Conservation (phyloP, 2,888 invertebrate genomes). For the Lasioglossum villosulum region DNA sequence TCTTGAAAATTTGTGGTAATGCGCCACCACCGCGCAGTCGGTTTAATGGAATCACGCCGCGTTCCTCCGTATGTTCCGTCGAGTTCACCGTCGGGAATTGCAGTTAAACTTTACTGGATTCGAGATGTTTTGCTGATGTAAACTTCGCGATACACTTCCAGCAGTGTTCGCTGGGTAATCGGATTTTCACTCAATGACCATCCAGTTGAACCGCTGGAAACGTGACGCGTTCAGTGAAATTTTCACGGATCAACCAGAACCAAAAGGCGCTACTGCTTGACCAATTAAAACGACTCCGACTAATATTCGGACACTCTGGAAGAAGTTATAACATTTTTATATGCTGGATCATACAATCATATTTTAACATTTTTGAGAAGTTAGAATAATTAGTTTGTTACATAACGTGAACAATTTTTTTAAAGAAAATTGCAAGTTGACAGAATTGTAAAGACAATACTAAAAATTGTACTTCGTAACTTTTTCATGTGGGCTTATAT, state of each 20-base stretch:
- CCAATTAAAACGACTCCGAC: background rate
- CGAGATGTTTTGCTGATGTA: constrained; percentile 36
- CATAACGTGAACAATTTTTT: too few species aligned
- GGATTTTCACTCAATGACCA: constrained; percentile 38
- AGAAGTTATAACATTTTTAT: too few species aligned
- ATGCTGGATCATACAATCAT: too few species aligned
- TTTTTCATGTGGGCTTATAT: too few species aligned
- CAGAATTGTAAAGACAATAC: too few species aligned
- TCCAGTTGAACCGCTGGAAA: background rate
- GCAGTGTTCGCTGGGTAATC: constrained; percentile 33
- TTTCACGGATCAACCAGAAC: background rate
- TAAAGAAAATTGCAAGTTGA: too few species aligned
- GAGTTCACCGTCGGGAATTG: constrained; percentile 39
- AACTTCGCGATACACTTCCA: constrained; percentile 30
- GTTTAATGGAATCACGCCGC: constrained; percentile 64
- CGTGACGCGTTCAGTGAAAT: background rate
- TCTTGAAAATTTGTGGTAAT: constrained; percentile 67
- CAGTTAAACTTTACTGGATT: constrained; percentile 48
- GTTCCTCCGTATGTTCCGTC: constrained; percentile 34
- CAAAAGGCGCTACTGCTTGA: background rate
- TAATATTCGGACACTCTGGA: too few species aligned
- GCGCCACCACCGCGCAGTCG: constrained; percentile 39
- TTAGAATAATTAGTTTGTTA: too few species aligned
- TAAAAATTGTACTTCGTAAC: too few species aligned
- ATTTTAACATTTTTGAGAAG: too few species aligned